Conservation (phyloP, 2,797 vertebrate genomes). For the Characodon lateralis region DNA sequence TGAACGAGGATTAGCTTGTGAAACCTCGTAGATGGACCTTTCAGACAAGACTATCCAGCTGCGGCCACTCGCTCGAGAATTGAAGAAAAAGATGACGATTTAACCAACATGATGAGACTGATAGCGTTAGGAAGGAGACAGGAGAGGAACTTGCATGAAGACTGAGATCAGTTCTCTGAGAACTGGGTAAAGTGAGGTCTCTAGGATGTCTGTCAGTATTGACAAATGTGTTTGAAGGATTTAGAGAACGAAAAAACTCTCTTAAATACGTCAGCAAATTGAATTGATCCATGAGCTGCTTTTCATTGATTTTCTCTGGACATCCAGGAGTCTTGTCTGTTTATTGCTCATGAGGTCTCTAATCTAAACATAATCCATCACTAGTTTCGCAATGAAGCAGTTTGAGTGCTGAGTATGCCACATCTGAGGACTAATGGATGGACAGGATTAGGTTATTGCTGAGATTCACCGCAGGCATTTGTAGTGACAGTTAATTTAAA, state of each 20-base stretch:
- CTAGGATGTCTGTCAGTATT: conserved; percentile 4
- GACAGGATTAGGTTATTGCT: conserved; percentile 28
- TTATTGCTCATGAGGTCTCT: conserved; percentile 56
- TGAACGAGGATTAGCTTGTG: conserved; percentile 71
- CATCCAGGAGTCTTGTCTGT: conserved; percentile 37
- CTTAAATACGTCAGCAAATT: conserved; percentile 27
- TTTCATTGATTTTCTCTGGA: conserved; percentile 59
- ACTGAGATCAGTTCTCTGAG: conserved; percentile 12
- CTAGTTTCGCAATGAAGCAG: conserved; percentile 27
- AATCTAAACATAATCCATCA: conserved; percentile 62
- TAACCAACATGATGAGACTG: conserved; percentile 32
- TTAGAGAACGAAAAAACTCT: conserved; percentile 4
- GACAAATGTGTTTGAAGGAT: background rate
- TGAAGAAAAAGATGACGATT: conserved; percentile 51
- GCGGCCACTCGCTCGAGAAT: conserved; percentile 36
- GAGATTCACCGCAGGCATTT: background rate
- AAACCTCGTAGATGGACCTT: conserved; percentile 54
- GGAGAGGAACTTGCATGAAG: conserved; percentile 16
- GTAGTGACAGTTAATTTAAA: background rate
- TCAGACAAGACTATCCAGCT: conserved; percentile 45
- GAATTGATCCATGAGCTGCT: conserved; percentile 30
- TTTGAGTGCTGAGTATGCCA: conserved; percentile 25
- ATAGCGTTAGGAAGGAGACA: conserved; percentile 12
- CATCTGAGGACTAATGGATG: conserved; percentile 33
- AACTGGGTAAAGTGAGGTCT: background rate